A percentile compares a stretch with the other conserved stretches of the same genome.
These are phyloP conservation scores for Slavum lentiscoides DNA, from an alignment of 2,888 invertebrate species.

Conservation along the genomic window DNA sequence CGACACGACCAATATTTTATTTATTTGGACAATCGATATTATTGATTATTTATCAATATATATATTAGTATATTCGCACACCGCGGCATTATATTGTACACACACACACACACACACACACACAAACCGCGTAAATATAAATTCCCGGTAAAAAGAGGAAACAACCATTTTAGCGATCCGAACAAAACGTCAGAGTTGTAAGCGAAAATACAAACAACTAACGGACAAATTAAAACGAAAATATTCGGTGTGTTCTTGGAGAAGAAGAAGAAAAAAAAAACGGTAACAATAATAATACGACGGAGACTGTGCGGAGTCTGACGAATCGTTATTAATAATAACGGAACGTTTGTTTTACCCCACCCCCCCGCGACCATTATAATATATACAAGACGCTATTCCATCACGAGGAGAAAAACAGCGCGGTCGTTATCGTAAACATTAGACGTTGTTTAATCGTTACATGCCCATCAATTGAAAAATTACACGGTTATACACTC, in stretches of 20 bases:
- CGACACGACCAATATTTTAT: too few relatives aligned
- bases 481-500: constrained; percentile 2
- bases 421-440: constrained; percentile 14
- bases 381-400: background rate
- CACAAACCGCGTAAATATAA: constrained; percentile 6
- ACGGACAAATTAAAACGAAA: too few relatives aligned
- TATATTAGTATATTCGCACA: too few relatives aligned
- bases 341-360: background rate
- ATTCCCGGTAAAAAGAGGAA: constrained; percentile 24
- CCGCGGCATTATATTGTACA: background rate
- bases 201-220: constrained; percentile 23
- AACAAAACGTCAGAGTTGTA: constrained; percentile 30
- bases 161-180: background rate
- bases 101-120: background rate
- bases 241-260: background rate
- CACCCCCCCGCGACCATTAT: background rate
- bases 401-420: background rate
- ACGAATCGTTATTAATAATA: constrained; percentile 6
- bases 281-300: background rate
- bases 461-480: background rate
- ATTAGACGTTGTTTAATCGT: constrained; percentile 1
- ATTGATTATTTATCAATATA: too few relatives aligned
- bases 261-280: background rate
- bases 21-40: too few relatives aligned
- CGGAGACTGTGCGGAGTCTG: background rate